Evolutionary conservation across 2,888 invertebrate species (phyloP).

Genomic region (Eupithecia exiguata): DNA sequence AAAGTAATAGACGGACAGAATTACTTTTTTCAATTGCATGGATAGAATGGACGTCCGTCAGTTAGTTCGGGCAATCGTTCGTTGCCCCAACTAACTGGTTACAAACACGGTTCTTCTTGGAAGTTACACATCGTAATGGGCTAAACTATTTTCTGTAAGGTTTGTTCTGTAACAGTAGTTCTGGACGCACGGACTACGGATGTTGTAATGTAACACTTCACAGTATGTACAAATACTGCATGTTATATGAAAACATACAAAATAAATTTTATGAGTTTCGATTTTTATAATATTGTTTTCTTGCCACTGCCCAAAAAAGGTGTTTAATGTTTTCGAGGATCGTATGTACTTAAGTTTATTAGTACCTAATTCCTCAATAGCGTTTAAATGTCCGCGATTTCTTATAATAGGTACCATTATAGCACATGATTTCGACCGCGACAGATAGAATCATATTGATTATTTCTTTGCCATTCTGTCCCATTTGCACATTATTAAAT

Average conservation of each 20-base stretch:
- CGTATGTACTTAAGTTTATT: too few species aligned
- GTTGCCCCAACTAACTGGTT: background rate
- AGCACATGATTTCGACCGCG: too few species aligned
- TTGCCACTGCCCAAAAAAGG: background rate
- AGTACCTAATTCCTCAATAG: too few species aligned
- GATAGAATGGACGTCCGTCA: background rate
- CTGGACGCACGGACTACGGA: slow-evolving; percentile 66
- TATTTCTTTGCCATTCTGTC: too few species aligned
- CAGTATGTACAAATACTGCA: slow-evolving; percentile 79
- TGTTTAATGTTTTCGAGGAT: background rate
- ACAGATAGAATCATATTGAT: too few species aligned
- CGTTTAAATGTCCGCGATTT: too few species aligned
- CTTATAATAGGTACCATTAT: too few species aligned
- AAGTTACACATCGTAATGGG: slow-evolving; percentile 49
- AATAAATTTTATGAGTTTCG: slow-evolving; percentile 44
- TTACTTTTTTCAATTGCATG: background rate
- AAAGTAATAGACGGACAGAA: background rate
- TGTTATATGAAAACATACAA: slow-evolving; percentile 79
- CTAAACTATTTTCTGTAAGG: slow-evolving; percentile 42
- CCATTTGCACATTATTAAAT: too few species aligned
- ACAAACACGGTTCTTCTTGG: slow-evolving; percentile 36
- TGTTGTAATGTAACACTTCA: slow-evolving; percentile 9
- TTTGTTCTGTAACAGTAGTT: slow-evolving; percentile 13
- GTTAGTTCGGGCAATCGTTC: background rate
- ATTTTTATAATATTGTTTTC: slow-evolving; percentile 47